These are phyloP conservation scores for Takifugu rubripes DNA, from an alignment of 2,797 vertebrate species.

Conservation along the genomic window DNA sequence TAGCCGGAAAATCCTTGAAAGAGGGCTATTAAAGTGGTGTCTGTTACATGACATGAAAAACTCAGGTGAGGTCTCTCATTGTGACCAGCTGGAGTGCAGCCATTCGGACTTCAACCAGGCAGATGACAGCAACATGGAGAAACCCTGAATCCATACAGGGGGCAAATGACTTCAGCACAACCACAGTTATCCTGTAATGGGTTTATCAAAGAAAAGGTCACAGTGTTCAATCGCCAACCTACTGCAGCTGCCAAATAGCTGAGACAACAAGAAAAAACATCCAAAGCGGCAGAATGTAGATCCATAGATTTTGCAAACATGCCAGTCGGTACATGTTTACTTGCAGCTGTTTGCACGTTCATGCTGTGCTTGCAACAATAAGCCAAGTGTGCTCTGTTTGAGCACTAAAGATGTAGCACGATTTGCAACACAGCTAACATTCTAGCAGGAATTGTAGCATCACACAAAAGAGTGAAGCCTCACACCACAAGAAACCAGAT, in stretches of 20 bases:
- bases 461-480: too few species aligned
- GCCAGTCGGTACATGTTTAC: neutral
- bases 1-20: too few species aligned
- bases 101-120: neutral
- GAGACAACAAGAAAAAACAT: neutral
- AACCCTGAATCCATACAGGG: conserved; percentile 15
- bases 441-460: too few species aligned
- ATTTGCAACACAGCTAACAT: too few species aligned
- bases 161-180: conserved; percentile 10
- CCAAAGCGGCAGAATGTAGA: neutral
- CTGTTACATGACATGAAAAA: neutral
- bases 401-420: too few species aligned
- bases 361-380: too few species aligned
- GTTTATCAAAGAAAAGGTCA: conserved; percentile 34
- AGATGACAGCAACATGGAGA: conserved; percentile 1
- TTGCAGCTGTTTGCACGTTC: neutral
- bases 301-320: neutral
- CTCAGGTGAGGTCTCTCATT: neutral
- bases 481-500: too few species aligned
- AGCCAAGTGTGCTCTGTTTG: too few species aligned
- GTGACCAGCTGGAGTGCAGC: neutral
- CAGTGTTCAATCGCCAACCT: conserved; percentile 9
- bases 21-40: too few species aligned
- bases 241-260: conserved; percentile 3
- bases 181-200: conserved; percentile 12